Conservation (phyloP, 2,888 invertebrate species). For the Trichogramma evanescens region DNA sequence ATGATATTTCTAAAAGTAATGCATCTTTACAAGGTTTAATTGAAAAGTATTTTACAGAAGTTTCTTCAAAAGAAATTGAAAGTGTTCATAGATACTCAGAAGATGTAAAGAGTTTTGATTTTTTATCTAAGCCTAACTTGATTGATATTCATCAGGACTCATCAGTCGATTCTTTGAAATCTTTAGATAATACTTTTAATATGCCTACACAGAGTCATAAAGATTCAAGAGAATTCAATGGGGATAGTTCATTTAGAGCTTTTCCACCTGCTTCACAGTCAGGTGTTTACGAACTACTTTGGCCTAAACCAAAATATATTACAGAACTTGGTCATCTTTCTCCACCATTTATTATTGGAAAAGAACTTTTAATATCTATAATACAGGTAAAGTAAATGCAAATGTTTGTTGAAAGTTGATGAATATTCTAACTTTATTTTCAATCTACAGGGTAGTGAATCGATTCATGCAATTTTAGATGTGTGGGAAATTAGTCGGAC, state of each 20-base stretch:
- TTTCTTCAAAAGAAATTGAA: constrained; percentile 36
- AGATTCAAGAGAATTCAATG: constrained; percentile 29
- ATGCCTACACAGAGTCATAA: constrained; percentile 21
- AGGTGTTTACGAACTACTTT: constrained; percentile 45
- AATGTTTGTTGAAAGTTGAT: not conserved
- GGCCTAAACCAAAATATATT: constrained; percentile 57
- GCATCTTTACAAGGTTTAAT: constrained; percentile 33
- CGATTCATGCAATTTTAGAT: constrained; percentile 47
- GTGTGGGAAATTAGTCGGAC: constrained; percentile 51
- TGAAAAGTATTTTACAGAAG: constrained; percentile 35
- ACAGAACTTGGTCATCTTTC: constrained; percentile 48
- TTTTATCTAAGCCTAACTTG: constrained; percentile 35
- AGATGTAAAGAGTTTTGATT: constrained; percentile 33
- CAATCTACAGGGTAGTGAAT: constrained; percentile 37
- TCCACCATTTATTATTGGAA: constrained; percentile 47
- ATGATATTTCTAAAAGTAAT: constrained; percentile 38
- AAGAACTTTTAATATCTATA: constrained; percentile 48
- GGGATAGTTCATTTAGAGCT: constrained; percentile 35
- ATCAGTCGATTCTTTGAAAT: constrained; percentile 41
- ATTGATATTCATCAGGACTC: constrained; percentile 39
- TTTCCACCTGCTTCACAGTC: constrained; percentile 27
- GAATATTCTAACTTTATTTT: constrained; percentile 4
- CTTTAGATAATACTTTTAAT: constrained; percentile 40
- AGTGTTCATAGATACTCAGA: constrained; percentile 36
- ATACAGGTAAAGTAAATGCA: constrained; percentile 35